Percentiles rank a stretch among this genome's conserved stretches.
Evolutionary conservation across 2,888 invertebrate species (phyloP).

Genomic region (Apodemia zela): DNA sequence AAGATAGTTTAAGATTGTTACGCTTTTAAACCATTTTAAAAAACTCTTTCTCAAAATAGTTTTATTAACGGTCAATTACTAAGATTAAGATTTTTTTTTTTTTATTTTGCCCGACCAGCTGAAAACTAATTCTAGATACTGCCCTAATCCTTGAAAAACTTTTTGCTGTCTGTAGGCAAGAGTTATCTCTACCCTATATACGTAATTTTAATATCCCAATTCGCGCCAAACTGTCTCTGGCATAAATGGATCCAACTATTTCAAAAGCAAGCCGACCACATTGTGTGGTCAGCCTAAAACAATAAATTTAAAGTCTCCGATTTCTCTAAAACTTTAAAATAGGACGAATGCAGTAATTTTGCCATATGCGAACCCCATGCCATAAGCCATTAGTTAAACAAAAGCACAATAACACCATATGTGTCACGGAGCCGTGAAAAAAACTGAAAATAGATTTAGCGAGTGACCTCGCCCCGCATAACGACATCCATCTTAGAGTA

Average conservation of each 20-base stretch:
- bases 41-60: too few species aligned
- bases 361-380: conserved; percentile 35
- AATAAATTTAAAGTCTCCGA: conserved; percentile 2
- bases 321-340: neutral
- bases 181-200: too few species aligned
- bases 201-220: neutral
- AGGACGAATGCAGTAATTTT: conserved; percentile 15
- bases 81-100: too few species aligned
- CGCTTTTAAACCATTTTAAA: too few species aligned
- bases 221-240: neutral
- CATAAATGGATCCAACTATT: neutral
- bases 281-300: conserved; percentile 12
- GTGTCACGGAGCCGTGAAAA: conserved; percentile 42
- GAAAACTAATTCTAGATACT: too few species aligned
- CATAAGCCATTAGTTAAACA: conserved; percentile 33
- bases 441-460: conserved; percentile 44
- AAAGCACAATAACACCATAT: conserved; percentile 41
- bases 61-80: too few species aligned
- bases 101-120: too few species aligned
- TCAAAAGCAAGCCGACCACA: neutral
- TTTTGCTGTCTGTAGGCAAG: too few species aligned
- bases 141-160: too few species aligned
- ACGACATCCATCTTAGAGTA: conserved; percentile 34
- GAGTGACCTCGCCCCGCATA: conserved; percentile 45
- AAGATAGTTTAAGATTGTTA: too few species aligned